Evolutionary conservation across 2,113 vertebrate genomes (phyloP).

Genomic region (Alligator sinensis): DNA sequence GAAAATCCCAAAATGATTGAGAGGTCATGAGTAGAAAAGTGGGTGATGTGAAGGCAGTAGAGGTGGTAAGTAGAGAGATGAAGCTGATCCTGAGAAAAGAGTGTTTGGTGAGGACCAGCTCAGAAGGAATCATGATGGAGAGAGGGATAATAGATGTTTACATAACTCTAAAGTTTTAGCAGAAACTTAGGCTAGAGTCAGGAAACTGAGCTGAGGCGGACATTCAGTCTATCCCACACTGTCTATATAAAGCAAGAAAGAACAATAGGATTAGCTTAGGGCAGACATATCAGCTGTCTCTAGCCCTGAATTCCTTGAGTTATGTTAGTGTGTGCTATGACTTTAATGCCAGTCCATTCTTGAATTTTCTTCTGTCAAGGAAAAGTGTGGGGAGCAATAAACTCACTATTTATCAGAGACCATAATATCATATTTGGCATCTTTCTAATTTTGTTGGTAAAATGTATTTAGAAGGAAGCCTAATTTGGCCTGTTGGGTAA

Average conservation of each 20-base stretch:
- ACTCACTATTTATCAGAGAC: not conserved
- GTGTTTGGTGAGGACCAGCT: not conserved
- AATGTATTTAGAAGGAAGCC: not conserved
- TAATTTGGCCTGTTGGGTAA: not conserved
- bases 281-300: constrained; percentile 19
- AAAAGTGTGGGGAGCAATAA: not conserved
- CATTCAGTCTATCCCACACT: not conserved
- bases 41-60: not conserved
- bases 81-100: not conserved
- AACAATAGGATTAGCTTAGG: not conserved
- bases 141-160: constrained; percentile 12
- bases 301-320: constrained; percentile 46
- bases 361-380: not conserved
- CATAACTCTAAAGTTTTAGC: not conserved
- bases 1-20: not conserved
- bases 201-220: not conserved
- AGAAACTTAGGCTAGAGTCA: not conserved
- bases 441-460: not conserved
- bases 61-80: not conserved
- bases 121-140: not conserved
- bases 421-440: not conserved
- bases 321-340: constrained; percentile 1
- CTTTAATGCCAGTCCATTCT: not conserved
- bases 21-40: not conserved
- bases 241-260: constrained; percentile 19